A percentile compares a stretch with the other conserved stretches of the same genome.
phyloP scores from a whole-genome alignment of 2,113 vertebrate genomes.

The Pelmatolapia mariae region DNA sequence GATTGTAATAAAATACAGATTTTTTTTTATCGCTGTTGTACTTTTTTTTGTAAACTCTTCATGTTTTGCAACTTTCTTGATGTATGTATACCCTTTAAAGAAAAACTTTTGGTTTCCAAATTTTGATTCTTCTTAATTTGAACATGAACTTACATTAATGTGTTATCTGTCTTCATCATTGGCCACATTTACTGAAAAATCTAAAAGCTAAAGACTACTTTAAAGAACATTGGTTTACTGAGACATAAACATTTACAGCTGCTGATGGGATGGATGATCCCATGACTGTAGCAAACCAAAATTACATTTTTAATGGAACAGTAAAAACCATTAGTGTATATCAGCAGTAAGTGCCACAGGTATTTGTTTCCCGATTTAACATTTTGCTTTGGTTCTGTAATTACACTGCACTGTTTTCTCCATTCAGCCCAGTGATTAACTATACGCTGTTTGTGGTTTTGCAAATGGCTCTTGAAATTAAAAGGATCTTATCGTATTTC shows the following conservation, averaged over 20 bases:
- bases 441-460: neutral
- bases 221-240: neutral
- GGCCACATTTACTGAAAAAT: neutral
- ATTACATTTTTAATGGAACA: neutral
- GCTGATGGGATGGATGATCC: neutral
- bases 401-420: neutral
- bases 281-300: neutral
- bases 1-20: neutral
- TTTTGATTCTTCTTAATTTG: neutral
- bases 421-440: neutral
- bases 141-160: neutral
- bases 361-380: neutral
- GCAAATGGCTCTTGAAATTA: neutral
- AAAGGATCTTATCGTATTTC: neutral
- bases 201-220: neutral
- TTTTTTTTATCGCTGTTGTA: neutral
- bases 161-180: neutral
- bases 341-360: neutral
- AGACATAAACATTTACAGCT: neutral
- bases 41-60: neutral
- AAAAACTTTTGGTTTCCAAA: neutral
- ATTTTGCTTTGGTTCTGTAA: neutral
- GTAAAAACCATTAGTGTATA: neutral
- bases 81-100: neutral
- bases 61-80: neutral